Base-by-base conservation (phyloP, 2,113 vertebrate species). In the Halichoerus grypus region DNA sequence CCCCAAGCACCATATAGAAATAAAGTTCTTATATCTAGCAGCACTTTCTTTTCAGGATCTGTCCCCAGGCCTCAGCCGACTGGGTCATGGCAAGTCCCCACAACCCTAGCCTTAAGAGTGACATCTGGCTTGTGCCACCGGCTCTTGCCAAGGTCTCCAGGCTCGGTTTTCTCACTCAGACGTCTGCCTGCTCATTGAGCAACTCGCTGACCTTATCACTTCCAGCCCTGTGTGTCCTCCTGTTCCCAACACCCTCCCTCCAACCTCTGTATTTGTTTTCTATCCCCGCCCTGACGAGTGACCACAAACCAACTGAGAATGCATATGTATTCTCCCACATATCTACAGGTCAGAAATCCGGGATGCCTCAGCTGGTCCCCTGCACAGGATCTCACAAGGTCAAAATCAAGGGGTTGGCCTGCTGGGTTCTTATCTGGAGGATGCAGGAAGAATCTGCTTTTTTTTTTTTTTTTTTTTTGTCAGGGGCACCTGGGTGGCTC, bases 11-110 rank as follows among this genome's bases (percentile, higher is more conserved):
- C 77, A 7, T 65, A 51, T 69, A 31, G 63, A 97, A 97, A 97
- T 98, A 97, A 98, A 98, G 22, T 92, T 97, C 63, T 77, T 96
- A 90, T 5, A 49, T 61, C 39, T 61, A 59, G 36, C 57, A 76
- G 49, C 26, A 46, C 46, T 33, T 0, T 90, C 67, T 61, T 94
- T 91, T 86, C 4, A 19, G 33, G 22, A 46, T 90, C 10, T 82
- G 42, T 84, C 57, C 76, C 76, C 42, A 33, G 15, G 42, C 63
- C 15, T 74, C 51, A 12, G n/a, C n/a, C 14, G 3, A 39, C 18
- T 19, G 77, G 63, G 31, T 42, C 61, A 22, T 11, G n/a, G 42
- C 63, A 79, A 13, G 21, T 49, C 2, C 24, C 46, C 51, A 21
- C 36, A 76, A 0, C 4, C 65, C 15, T 7, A n/a, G 18, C n/a